Conservation (phyloP, 2,113 vertebrate genomes). For the Phodopus roborovskii region DNA sequence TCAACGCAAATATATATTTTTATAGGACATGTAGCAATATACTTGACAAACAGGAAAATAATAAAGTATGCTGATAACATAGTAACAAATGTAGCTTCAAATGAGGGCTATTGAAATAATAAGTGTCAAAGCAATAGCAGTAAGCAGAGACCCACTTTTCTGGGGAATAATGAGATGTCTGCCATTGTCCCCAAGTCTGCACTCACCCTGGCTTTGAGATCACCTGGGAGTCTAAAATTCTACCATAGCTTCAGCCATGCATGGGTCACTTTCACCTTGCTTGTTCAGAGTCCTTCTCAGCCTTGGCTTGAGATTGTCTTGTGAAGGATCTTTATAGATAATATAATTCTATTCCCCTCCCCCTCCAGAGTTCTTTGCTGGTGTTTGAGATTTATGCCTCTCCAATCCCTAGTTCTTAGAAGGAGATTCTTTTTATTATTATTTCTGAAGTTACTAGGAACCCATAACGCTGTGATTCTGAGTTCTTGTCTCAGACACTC, state of each 20-base stretch:
- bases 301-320: background rate
- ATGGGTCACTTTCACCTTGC: accelerated
- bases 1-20: conserved; percentile 14
- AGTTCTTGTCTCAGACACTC: background rate
- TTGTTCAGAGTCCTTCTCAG: background rate
- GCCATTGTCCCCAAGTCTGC: background rate
- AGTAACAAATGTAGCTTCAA: background rate
- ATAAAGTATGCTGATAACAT: conserved; percentile 1
- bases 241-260: background rate
- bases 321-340: background rate
- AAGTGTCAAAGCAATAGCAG: background rate
- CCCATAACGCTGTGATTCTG: background rate
- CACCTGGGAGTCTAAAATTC: background rate
- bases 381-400: background rate
- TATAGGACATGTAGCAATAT: background rate
- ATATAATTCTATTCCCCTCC: background rate
- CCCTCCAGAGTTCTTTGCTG: background rate
- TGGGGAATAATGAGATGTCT: background rate
- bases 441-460: background rate
- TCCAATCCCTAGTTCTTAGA: background rate
- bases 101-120: background rate
- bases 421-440: too few species aligned
- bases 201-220: background rate
- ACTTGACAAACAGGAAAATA: background rate
- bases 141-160: background rate